Conservation (phyloP, 2,797 vertebrate genomes). For the Sparus aurata region DNA sequence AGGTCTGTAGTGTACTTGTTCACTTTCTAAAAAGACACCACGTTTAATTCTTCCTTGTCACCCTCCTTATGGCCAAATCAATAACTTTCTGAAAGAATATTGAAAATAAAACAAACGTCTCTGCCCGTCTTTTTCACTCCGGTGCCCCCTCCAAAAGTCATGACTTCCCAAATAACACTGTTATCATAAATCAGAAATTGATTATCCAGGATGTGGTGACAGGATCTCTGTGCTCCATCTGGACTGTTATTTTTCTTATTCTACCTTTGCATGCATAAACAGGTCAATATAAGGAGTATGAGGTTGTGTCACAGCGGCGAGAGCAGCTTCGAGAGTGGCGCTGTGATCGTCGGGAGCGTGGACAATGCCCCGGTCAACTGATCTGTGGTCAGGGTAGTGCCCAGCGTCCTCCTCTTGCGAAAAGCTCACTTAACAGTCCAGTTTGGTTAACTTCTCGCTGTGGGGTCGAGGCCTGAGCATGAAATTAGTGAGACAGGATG, state of each 20-base stretch:
- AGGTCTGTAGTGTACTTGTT: no score
- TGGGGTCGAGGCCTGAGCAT: constrained; percentile 24
- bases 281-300: neutral
- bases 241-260: neutral
- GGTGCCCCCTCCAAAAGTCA: neutral
- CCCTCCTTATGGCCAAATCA: no score
- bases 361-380: neutral
- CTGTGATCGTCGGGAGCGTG: neutral
- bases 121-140: neutral
- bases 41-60: neutral
- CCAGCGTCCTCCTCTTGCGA: constrained; percentile 1
- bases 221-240: neutral
- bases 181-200: neutral
- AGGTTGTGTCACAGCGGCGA: neutral
- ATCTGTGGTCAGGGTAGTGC: neutral
- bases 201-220: neutral
- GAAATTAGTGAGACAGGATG: constrained; percentile 54
- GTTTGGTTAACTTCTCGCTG: constrained; percentile 13
- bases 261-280: neutral
- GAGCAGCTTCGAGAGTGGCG: neutral
- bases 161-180: neutral
- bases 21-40: neutral
- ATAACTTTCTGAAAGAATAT: no score
- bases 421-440: constrained; percentile 9
- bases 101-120: no score